A percentile compares a stretch with the other conserved stretches of the same genome.
These are phyloP conservation scores for Pelodiscus sinensis DNA, from an alignment of 2,113 vertebrate species.

Conservation along the genomic window DNA sequence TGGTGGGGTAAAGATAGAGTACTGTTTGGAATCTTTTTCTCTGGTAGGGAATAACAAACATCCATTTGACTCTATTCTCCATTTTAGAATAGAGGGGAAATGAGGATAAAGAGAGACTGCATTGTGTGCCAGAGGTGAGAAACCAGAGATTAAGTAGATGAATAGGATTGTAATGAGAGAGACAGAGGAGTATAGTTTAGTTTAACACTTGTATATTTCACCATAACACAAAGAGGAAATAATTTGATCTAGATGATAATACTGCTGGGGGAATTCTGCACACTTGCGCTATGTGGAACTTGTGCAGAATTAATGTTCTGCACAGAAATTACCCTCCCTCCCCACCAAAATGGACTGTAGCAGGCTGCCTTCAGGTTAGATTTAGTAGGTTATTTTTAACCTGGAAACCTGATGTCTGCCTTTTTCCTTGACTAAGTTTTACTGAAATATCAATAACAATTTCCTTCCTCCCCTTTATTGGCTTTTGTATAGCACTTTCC, in stretches of 20 bases:
- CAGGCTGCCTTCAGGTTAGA: neutral
- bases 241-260: neutral
- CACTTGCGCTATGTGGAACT: too few relatives aligned
- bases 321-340: too few relatives aligned
- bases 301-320: too few relatives aligned
- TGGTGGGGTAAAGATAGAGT: neutral
- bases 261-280: too few relatives aligned
- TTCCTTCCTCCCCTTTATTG: neutral
- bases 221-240: neutral
- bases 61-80: neutral
- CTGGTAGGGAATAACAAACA: neutral
- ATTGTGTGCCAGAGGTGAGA: neutral
- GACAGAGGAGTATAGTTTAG: neutral
- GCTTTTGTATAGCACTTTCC: neutral
- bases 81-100: neutral
- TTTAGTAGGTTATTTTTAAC: neutral
- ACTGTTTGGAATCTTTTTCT: neutral
- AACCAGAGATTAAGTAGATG: neutral
- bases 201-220: neutral
- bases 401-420: neutral
- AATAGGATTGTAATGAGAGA: neutral
- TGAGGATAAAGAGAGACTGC: neutral
- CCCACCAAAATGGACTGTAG: too few relatives aligned
- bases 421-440: neutral
- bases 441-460: neutral